Percentiles rank a stretch among this genome's conserved stretches.
Conservation (phyloP, 2,888 invertebrate genomes). For the Rhamnusium bicolor region DNA sequence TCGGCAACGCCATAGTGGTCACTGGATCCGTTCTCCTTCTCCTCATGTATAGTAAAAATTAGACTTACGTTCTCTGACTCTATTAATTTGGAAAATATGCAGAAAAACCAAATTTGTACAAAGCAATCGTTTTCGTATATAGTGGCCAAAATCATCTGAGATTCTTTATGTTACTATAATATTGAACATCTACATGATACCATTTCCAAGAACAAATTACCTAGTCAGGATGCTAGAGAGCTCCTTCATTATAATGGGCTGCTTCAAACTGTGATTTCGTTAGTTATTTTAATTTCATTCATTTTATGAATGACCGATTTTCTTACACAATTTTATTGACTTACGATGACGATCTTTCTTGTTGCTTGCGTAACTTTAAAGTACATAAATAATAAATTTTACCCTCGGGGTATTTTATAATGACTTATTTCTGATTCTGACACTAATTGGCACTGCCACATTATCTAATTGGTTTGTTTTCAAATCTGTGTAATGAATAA, state of each 20-base stretch:
- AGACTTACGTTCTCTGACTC: too few species aligned
- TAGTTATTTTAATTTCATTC: constrained; percentile 29
- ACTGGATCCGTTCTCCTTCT: too few species aligned
- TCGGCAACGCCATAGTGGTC: too few species aligned
- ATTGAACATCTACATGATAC: too few species aligned
- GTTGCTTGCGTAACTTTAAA: constrained; percentile 4
- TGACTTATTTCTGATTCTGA: constrained; percentile 32
- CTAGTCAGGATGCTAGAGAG: too few species aligned
- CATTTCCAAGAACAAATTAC: too few species aligned
- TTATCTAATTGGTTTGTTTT: constrained; percentile 35
- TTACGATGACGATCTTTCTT: constrained; percentile 21
- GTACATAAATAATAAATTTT: constrained; percentile 12
- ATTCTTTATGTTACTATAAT: too few species aligned
- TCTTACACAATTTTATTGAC: constrained; percentile 15
- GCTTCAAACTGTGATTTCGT: constrained; percentile 5
- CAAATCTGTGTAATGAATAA: neutral
- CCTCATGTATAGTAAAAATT: too few species aligned
- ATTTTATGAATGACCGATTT: constrained; percentile 44
- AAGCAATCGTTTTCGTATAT: too few species aligned
- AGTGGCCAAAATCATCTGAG: too few species aligned
- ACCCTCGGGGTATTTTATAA: constrained; percentile 2
- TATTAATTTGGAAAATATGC: too few species aligned
- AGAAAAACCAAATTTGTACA: too few species aligned
- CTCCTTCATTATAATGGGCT: neutral
- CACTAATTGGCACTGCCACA: constrained; percentile 38